phyloP scores from a whole-genome alignment of 2,113 vertebrate genomes.

The Potamarius usumacintae region DNA sequence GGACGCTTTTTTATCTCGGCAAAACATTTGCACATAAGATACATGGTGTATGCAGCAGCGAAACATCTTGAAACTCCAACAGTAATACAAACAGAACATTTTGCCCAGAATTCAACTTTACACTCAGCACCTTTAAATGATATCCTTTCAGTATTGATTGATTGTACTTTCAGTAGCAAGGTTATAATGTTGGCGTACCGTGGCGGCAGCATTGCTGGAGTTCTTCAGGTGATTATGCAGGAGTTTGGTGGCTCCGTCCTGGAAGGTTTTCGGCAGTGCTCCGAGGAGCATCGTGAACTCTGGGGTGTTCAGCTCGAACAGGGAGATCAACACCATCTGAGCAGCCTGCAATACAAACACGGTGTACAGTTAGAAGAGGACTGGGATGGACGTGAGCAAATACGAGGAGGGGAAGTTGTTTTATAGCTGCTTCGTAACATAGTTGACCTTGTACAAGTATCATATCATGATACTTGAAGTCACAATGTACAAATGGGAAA shows the following conservation, averaged over 20 bases:
- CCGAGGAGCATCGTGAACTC: slow-evolving; percentile 95
- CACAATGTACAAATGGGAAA: not conserved
- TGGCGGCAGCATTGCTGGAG: slow-evolving; percentile 80
- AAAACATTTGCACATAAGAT: no score
- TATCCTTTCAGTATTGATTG: no score
- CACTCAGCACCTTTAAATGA: no score
- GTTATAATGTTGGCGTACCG: slow-evolving; percentile 58
- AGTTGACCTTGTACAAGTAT: not conserved
- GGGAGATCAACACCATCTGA: slow-evolving; percentile 88
- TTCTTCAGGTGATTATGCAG: slow-evolving; percentile 91
- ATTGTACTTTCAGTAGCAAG: not conserved
- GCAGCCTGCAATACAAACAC: slow-evolving; percentile 78
- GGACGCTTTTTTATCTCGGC: no score
- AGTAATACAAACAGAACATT: no score
- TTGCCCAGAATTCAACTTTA: no score
- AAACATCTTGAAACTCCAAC: no score
- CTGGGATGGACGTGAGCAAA: not conserved
- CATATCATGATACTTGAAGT: not conserved
- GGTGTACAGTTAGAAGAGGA: not conserved
- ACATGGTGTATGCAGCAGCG: no score
- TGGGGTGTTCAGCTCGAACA: slow-evolving; percentile 94
- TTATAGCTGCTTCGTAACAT: not conserved
- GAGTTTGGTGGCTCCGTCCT: slow-evolving; percentile 93
- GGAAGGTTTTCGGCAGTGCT: slow-evolving; percentile 95
- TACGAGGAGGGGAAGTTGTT: not conserved